Conservation (phyloP, 2,113 vertebrate species). For the Meles meles region DNA sequence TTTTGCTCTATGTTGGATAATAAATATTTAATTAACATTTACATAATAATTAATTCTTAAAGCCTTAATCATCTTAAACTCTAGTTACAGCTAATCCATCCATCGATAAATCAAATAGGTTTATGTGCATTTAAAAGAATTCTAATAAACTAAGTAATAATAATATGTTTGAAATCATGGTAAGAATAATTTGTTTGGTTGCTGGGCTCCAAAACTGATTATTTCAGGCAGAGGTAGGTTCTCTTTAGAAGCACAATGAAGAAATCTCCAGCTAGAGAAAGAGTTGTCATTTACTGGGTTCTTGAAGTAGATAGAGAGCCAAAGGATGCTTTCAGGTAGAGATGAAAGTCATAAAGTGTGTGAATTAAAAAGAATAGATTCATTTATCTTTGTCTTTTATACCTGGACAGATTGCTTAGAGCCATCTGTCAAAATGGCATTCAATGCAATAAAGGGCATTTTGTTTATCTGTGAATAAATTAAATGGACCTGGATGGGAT, state of each 20-base stretch:
- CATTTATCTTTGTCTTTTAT: conserved; percentile 81
- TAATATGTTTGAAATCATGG: background rate
- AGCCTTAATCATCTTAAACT: background rate
- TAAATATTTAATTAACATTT: background rate
- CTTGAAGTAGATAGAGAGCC: conserved; percentile 52
- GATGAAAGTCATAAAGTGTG: conserved; percentile 75
- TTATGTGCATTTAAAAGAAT: background rate
- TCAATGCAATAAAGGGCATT: conserved; percentile 71
- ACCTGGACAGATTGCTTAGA: conserved; percentile 74
- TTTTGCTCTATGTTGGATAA: background rate
- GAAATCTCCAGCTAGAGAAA: conserved; percentile 32
- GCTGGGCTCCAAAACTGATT: conserved; percentile 44
- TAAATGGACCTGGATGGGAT: conserved; percentile 64
- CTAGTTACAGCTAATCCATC: background rate
- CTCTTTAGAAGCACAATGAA: conserved; percentile 58
- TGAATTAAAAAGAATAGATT: conserved; percentile 73
- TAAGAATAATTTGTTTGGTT: background rate
- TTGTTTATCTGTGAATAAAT: conserved; percentile 82
- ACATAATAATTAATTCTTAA: background rate
- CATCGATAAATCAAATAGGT: background rate
- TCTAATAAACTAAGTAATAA: background rate
- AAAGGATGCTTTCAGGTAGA: conserved; percentile 70
- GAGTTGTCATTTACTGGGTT: conserved; percentile 37
- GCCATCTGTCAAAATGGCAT: conserved; percentile 79
- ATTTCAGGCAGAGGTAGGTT: conserved; percentile 20